Evolutionary conservation across 2,113 vertebrate species (phyloP).

Genomic region (Murina feae): DNA sequence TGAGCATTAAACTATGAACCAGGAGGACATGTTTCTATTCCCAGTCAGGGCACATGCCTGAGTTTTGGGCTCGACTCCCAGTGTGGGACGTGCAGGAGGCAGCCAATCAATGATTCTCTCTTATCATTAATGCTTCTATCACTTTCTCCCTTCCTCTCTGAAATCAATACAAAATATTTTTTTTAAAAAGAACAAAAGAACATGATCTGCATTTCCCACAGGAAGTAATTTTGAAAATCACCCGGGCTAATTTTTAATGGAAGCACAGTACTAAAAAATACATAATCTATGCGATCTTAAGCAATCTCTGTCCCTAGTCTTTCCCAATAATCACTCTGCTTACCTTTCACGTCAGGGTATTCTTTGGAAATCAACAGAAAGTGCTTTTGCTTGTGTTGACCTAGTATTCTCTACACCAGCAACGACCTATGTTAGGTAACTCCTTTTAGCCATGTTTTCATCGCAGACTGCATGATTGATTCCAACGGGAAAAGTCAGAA

Average conservation of each 20-base stretch:
- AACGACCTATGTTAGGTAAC: background rate
- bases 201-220: background rate
- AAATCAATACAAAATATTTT: background rate
- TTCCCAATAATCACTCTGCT: background rate
- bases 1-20: background rate
- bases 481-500: slow-evolving; percentile 13
- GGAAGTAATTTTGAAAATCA: background rate
- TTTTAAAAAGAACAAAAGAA: background rate
- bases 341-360: background rate
- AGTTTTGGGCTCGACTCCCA: background rate
- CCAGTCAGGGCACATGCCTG: background rate
- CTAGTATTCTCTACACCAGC: background rate
- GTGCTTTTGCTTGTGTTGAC: background rate
- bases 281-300: background rate
- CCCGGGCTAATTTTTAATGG: background rate
- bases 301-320: background rate
- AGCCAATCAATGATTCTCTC: background rate
- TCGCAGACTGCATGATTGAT: background rate
- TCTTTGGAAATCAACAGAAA: slow-evolving; percentile 17
- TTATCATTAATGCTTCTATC: background rate
- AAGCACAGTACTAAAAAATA: background rate
- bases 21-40: too few relatives aligned
- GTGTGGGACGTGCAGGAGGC: background rate
- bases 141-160: background rate
- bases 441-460: background rate